phyloP scores from a whole-genome alignment of 2,888 invertebrate species.

The Schrankia costaestrigalis region DNA sequence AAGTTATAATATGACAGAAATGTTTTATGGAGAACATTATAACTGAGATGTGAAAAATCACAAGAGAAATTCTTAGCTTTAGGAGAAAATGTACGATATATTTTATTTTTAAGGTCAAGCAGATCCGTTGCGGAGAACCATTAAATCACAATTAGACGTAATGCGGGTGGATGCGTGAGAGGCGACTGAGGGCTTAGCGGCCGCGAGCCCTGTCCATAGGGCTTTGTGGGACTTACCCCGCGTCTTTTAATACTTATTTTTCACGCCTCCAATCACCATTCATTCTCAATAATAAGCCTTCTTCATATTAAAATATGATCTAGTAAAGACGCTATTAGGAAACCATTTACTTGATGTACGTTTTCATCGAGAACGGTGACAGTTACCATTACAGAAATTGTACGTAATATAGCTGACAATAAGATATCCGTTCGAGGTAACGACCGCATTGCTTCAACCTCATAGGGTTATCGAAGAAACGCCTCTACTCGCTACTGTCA shows the following conservation, averaged over 20 bases:
- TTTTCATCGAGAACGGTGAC: constrained; percentile 20
- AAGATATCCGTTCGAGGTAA: constrained; percentile 42
- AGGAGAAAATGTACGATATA: constrained; percentile 41
- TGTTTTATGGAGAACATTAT: too few species aligned
- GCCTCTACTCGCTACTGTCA: constrained; percentile 29
- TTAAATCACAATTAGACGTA: constrained; percentile 79
- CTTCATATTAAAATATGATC: constrained; percentile 16
- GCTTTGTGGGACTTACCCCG: constrained; percentile 67
- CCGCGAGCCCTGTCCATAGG: constrained; percentile 48
- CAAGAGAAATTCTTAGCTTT: constrained; percentile 23
- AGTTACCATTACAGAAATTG: constrained; percentile 33
- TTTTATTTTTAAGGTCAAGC: constrained; percentile 65
- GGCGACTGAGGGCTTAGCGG: constrained; percentile 58
- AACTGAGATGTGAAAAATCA: constrained; percentile 13
- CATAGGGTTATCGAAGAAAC: constrained; percentile 39
- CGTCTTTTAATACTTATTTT: constrained; percentile 67
- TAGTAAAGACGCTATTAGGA: not conserved
- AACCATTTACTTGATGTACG: not conserved
- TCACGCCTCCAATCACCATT: constrained; percentile 43
- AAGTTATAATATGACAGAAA: too few species aligned
- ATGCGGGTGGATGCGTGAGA: constrained; percentile 75
- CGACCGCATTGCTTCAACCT: constrained; percentile 33
- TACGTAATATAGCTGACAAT: constrained; percentile 43
- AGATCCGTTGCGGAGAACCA: constrained; percentile 64
- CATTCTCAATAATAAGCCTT: constrained; percentile 34